These are phyloP conservation scores for Seriola dumerili DNA, from an alignment of 2,113 vertebrate genomes.

Conservation along the genomic window DNA sequence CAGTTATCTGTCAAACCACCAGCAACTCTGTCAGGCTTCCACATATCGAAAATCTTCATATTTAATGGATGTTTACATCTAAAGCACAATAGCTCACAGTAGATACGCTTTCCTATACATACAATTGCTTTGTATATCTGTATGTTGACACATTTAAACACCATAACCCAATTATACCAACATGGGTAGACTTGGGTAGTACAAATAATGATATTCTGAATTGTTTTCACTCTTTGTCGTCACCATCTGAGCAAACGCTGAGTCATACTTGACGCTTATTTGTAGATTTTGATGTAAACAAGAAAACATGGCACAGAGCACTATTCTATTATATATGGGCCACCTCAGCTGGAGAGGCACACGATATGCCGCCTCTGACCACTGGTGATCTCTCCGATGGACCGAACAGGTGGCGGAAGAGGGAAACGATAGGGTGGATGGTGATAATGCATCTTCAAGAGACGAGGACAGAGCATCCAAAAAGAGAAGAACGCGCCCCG, in stretches of 20 bases:
- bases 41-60: not conserved
- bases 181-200: too few species aligned
- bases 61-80: constrained; percentile 7
- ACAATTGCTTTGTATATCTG: too few species aligned
- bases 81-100: not conserved
- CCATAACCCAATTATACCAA: too few species aligned
- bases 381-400: not conserved
- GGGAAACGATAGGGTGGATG: constrained; percentile 18
- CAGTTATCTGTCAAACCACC: constrained; percentile 1
- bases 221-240: not conserved
- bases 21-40: not conserved
- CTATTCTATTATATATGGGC: not conserved
- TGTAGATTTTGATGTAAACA: not conserved
- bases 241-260: not conserved
- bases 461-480: constrained; percentile 46
- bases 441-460: constrained; percentile 36
- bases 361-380: not conserved
- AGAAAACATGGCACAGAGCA: not conserved
- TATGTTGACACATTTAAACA: too few species aligned
- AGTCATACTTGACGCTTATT: not conserved
- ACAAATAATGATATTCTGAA: not conserved
- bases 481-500: constrained; percentile 33
- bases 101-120: too few species aligned
- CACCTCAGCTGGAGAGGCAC: not conserved
- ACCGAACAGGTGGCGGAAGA: not conserved